These are phyloP conservation scores for Pantherophis alleghaniensis DNA, from an alignment of 2,797 vertebrate genomes.

Conservation along the genomic window DNA sequence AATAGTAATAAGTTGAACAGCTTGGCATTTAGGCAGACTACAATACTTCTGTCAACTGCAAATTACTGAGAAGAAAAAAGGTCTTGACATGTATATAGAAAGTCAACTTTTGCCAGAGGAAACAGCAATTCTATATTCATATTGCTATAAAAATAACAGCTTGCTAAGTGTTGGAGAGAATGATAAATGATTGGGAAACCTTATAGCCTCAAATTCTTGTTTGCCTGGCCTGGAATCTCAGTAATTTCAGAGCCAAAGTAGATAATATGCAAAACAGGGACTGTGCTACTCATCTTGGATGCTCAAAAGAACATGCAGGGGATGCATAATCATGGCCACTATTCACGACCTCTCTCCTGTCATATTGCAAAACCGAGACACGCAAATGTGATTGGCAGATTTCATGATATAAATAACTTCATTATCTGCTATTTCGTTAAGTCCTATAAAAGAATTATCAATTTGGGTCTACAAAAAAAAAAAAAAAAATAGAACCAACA, in stretches of 20 bases:
- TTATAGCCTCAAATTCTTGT: neutral
- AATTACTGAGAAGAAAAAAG: neutral
- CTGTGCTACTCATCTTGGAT: neutral
- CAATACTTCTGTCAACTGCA: neutral
- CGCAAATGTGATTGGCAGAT: neutral
- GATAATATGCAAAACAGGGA: neutral
- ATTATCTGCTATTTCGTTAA: neutral
- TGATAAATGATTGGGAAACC: neutral
- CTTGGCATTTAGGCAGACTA: neutral
- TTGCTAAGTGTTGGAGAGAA: neutral
- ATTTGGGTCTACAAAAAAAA: neutral
- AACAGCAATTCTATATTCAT: neutral
- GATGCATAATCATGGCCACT: neutral
- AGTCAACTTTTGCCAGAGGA: neutral
- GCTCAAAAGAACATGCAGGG: neutral
- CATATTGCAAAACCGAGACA: neutral
- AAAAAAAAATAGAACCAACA: neutral
- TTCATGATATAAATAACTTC: neutral
- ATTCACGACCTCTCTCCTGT: neutral
- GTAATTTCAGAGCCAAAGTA: neutral
- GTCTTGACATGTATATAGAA: neutral
- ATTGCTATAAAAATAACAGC: neutral
- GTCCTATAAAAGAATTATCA: neutral
- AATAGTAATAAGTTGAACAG: neutral
- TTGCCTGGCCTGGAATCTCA: neutral